A percentile compares a stretch with the other conserved stretches of the same genome.
These are phyloP conservation scores for Homalodisca vitripennis DNA, from an alignment of 1,140 invertebrate genomes.

Conservation along the genomic window DNA sequence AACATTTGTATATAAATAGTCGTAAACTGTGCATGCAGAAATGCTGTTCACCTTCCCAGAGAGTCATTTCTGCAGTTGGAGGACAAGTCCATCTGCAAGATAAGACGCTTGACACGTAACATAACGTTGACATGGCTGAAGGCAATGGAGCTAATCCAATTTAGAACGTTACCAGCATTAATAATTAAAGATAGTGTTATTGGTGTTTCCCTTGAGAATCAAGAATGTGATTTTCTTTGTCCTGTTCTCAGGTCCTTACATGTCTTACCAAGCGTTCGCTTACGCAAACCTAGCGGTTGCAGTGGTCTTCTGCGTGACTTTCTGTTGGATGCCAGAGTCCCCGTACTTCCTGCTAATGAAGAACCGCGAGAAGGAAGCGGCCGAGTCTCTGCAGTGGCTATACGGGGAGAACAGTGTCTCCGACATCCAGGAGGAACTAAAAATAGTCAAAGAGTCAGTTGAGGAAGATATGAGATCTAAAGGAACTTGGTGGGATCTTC, in stretches of 20 bases:
- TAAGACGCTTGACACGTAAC: too few species aligned
- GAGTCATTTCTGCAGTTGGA: too few species aligned
- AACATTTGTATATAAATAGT: too few species aligned
- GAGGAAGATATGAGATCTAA: constrained; percentile 32
- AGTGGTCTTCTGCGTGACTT: constrained; percentile 40
- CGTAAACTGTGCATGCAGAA: too few species aligned
- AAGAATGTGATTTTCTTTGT: constrained; percentile 41
- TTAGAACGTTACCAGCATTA: too few species aligned
- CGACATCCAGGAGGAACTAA: constrained; percentile 31
- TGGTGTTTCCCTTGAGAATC: neutral
- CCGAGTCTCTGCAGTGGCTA: constrained; percentile 35
- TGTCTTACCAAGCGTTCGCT: constrained; percentile 23
- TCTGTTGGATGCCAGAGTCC: constrained; percentile 51
- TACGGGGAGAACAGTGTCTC: constrained; percentile 31
- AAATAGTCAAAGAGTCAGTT: constrained; percentile 31
- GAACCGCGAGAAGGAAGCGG: constrained; percentile 27
- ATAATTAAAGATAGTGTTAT: neutral
- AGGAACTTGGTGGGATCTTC: constrained; percentile 34
- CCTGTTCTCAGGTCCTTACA: constrained; percentile 45
- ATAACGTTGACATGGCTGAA: too few species aligned
- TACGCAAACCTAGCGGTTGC: constrained; percentile 34
- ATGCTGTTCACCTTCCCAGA: too few species aligned
- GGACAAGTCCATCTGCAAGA: too few species aligned
- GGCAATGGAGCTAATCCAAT: too few species aligned
- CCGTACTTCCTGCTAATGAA: constrained; percentile 37